Base-by-base conservation (phyloP, 2,888 invertebrate genomes). In the Agrochola litura region DNA sequence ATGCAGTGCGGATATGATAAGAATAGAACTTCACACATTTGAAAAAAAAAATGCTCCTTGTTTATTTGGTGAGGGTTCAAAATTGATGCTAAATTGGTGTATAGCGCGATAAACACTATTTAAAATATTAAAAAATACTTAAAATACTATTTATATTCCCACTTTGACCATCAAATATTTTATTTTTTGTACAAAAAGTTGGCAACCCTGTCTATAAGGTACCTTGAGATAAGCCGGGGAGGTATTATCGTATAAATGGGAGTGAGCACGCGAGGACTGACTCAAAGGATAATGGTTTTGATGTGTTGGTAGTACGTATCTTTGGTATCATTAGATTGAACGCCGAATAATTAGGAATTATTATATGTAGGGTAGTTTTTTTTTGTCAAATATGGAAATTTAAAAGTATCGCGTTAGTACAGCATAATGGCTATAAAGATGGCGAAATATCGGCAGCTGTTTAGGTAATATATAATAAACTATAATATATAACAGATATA, bases 231-330 rank as follows among this genome's bases (percentile, higher is more conserved):
- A 86, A 86, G 88, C 83, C 73, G 77, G 79, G 81, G 73, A 74
- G 82, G 90, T 92, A 92, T 93, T 92, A 92, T 90, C 91, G 88
- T 90, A 90, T 89, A 93, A 93, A 93, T 93, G 93, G 91, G 84
- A 88, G 89, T 86, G 90, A 89, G 84, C 92, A 91, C 89, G 91
- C 91, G 88, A 91, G 80, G 87, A 89, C 89, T 80, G 83, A 86
- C 87, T 91, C 90, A 91, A 92, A 92, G 90, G 89, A 90, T 83
- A 79, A 77, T 74, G 79, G 92, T 91, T 81, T 93, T 93, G 91
- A 92, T 90, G 89, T 91, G 83, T 73, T 56, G 61, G 63, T 65
- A 41, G 49, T 58, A 81, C 71, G 74, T 82, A 84, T 83, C 84
- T 84, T 72, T 76, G 78, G 79, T 85, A 83, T 77, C 79, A 83